Evolutionary conservation across 2,888 invertebrate genomes (phyloP).

Genomic region (Phytoseiulus persimilis): DNA sequence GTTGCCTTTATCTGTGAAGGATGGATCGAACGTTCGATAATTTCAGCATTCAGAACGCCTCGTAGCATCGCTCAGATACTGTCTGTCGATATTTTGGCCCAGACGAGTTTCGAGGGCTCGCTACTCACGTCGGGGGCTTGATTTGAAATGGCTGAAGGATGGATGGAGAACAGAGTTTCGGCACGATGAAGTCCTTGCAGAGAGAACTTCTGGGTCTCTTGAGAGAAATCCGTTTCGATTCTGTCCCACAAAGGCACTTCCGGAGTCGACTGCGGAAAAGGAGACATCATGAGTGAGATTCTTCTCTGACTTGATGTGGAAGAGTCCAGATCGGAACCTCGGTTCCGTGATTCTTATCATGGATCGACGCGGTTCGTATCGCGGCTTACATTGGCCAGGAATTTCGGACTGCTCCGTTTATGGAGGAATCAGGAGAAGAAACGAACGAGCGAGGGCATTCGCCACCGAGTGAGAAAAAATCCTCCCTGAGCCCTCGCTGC

Average conservation of each 20-base stretch:
- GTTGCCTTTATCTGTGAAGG: background rate
- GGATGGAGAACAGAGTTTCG: conserved; percentile 13
- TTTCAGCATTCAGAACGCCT: too few relatives aligned
- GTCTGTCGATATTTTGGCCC: too few relatives aligned
- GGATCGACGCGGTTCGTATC: too few relatives aligned
- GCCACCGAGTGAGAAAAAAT: too few relatives aligned
- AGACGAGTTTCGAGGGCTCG: background rate
- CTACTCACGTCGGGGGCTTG: background rate
- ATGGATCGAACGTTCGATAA: too few relatives aligned
- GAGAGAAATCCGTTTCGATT: conserved; percentile 22
- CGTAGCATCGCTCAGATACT: too few relatives aligned
- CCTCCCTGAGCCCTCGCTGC: too few relatives aligned
- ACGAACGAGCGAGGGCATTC: too few relatives aligned
- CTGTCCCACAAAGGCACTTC: background rate
- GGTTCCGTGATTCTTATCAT: too few relatives aligned
- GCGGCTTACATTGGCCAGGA: too few relatives aligned
- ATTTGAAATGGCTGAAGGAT: background rate
- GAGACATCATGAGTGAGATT: background rate
- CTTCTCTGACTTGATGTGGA: background rate
- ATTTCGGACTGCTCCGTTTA: too few relatives aligned
- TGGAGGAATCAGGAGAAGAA: too few relatives aligned
- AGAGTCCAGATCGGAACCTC: background rate
- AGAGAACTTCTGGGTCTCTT: conserved; percentile 27
- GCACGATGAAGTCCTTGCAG: conserved; percentile 15
- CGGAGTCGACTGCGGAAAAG: background rate